A percentile compares a stretch with the other conserved stretches of the same genome.
These are phyloP conservation scores for Lepus townsendii DNA, from an alignment of 2,797 vertebrate species.

Conservation along the genomic window DNA sequence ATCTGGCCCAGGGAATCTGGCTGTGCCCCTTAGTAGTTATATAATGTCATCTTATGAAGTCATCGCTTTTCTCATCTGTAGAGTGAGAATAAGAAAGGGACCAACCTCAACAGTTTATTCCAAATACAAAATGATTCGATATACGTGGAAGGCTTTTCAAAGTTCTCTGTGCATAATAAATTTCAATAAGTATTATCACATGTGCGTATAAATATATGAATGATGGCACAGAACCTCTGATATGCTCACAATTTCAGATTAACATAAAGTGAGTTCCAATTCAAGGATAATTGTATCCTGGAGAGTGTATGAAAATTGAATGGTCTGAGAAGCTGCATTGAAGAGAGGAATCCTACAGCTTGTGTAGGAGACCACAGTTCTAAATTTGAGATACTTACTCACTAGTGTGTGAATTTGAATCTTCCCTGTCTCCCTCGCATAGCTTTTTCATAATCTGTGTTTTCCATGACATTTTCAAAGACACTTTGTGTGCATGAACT, in stretches of 20 bases:
- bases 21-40: not conserved
- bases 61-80: not conserved
- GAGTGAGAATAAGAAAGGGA: not conserved
- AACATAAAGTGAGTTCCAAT: not conserved
- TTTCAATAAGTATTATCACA: not conserved
- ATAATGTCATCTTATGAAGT: not conserved
- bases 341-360: not conserved
- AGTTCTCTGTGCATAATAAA: slow-evolving; percentile 2
- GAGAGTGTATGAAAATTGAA: not conserved
- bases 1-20: not conserved
- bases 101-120: slow-evolving; percentile 9
- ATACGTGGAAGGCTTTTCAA: not conserved
- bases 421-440: too few species aligned
- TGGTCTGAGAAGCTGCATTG: not conserved
- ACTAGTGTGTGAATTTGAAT: not conserved
- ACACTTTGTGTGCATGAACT: too few species aligned
- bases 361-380: not conserved
- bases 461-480: too few species aligned
- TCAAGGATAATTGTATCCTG: not conserved
- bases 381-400: not conserved
- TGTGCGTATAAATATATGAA: not conserved
- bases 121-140: slow-evolving; percentile 49
- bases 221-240: not conserved
- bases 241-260: not conserved
- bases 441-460: too few species aligned